phyloP scores from a whole-genome alignment of 2,113 vertebrate species.

The Lagopus muta region DNA sequence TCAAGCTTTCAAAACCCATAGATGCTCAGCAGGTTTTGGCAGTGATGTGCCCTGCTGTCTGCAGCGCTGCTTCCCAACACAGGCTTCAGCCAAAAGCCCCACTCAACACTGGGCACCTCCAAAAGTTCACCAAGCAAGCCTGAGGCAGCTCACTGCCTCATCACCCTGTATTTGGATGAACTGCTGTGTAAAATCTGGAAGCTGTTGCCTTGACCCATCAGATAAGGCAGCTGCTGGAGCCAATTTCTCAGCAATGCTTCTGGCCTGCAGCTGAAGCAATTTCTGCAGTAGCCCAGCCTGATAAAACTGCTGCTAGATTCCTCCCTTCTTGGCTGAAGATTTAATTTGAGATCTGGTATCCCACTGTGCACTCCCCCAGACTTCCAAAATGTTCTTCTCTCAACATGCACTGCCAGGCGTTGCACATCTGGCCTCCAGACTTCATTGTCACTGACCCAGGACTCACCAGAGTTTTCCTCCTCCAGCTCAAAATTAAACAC shows the following conservation, averaged over 20 bases:
- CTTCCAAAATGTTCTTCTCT: slow-evolving; percentile 61
- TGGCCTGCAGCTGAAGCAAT: slow-evolving; percentile 39
- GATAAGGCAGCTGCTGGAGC: slow-evolving; percentile 30
- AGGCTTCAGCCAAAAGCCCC: not conserved
- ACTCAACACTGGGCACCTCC: not conserved
- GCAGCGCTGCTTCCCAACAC: not conserved
- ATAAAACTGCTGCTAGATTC: slow-evolving; percentile 58
- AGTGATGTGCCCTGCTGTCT: not conserved
- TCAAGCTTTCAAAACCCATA: not conserved
- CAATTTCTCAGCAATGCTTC: slow-evolving; percentile 34
- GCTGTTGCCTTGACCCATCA: slow-evolving; percentile 18
- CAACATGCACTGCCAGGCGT: slow-evolving; percentile 23
- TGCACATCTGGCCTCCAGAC: slow-evolving; percentile 72
- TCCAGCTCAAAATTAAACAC: slow-evolving; percentile 63
- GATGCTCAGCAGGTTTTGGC: not conserved
- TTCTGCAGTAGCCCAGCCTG: slow-evolving; percentile 64
- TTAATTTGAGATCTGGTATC: slow-evolving; percentile 59
- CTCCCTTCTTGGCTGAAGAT: slow-evolving; percentile 62
- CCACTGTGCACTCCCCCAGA: slow-evolving; percentile 54
- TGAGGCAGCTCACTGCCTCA: not conserved
- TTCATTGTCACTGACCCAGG: slow-evolving; percentile 63
- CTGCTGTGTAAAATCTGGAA: slow-evolving; percentile 1
- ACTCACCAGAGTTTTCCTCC: slow-evolving; percentile 25
- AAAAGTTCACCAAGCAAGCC: not conserved
- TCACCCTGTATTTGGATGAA: not conserved